Evolutionary conservation across 2,888 invertebrate genomes (phyloP).

Genomic region (Willowsia nigromaculata): DNA sequence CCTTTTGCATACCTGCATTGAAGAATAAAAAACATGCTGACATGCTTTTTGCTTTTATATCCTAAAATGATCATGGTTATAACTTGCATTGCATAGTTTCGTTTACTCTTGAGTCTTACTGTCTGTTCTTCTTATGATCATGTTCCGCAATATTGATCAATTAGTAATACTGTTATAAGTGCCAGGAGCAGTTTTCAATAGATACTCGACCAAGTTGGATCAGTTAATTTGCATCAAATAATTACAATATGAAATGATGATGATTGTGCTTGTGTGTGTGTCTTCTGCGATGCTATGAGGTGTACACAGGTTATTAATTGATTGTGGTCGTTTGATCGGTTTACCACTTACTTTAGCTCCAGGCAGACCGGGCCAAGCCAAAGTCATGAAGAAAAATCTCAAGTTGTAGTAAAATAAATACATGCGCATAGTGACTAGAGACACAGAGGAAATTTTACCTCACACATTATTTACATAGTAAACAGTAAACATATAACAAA

Average conservation of each 20-base stretch:
- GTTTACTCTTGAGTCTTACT: not conserved
- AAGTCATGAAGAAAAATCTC: constrained; percentile 3
- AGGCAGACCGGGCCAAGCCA: constrained; percentile 33
- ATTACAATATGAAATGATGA: constrained; percentile 53
- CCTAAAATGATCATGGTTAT: no score
- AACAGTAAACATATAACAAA: not conserved
- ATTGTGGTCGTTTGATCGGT: constrained; percentile 45
- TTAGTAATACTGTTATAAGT: constrained; percentile 62
- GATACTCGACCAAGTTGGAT: constrained; percentile 58
- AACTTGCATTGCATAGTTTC: not conserved
- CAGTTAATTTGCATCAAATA: constrained; percentile 66
- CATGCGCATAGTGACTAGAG: not conserved
- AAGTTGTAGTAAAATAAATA: not conserved
- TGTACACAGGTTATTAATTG: constrained; percentile 65
- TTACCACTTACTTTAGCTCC: constrained; percentile 54
- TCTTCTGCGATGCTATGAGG: constrained; percentile 6
- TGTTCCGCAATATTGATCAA: constrained; percentile 69
- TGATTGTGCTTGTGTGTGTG: not conserved
- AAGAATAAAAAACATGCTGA: not conserved
- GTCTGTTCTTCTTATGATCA: constrained; percentile 36
- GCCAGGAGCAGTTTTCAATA: constrained; percentile 63
- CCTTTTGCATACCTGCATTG: constrained; percentile 1
- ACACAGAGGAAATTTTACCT: constrained; percentile 10
- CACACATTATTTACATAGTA: constrained; percentile 19
- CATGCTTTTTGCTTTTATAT: not conserved